Conservation (phyloP, 2,113 vertebrate species). For the Lasiurus borealis region DNA sequence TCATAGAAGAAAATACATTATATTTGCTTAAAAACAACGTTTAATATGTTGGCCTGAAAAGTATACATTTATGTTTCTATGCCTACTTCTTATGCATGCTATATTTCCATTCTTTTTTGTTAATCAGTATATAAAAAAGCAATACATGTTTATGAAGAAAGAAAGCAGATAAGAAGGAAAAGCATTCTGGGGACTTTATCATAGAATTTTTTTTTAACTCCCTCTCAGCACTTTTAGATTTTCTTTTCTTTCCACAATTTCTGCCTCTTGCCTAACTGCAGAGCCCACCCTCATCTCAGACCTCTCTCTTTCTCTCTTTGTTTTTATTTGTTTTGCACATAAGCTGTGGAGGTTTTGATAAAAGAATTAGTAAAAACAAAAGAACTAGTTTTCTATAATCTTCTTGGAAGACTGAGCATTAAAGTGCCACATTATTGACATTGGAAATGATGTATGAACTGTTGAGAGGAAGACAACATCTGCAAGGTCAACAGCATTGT, state of each 20-base stretch:
- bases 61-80: background rate
- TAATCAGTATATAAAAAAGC: background rate
- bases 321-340: background rate
- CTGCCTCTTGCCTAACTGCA: background rate
- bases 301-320: background rate
- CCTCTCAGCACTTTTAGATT: background rate
- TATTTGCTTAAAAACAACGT: background rate
- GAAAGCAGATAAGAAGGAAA: background rate
- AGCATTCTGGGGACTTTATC: background rate
- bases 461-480: background rate
- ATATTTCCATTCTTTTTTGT: background rate
- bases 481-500: background rate
- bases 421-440: background rate
- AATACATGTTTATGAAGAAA: background rate
- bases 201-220: background rate
- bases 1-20: background rate
- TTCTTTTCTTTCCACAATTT: background rate
- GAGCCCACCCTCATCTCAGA: background rate
- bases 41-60: background rate
- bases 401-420: background rate
- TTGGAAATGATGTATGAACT: background rate
- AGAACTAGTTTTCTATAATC: background rate
- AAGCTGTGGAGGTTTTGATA: background rate
- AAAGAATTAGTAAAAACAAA: background rate
- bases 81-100: background rate